Conservation (phyloP, 2,113 vertebrate genomes). For the Platichthys flesus region DNA sequence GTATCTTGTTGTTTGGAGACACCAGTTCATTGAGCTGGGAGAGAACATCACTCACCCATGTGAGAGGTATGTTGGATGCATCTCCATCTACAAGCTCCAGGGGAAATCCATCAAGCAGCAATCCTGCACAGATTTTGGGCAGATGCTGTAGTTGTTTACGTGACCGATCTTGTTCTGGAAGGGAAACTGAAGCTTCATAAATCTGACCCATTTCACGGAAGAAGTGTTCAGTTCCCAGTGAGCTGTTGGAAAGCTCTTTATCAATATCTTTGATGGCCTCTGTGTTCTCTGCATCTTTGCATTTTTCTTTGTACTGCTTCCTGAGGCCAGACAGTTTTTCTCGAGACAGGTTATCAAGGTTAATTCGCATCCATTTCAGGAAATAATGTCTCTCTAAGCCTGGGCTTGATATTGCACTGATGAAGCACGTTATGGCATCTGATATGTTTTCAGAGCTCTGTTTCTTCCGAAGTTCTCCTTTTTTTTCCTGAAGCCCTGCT, state of each 20-base stretch:
- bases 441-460: slow-evolving; percentile 55
- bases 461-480: slow-evolving; percentile 23
- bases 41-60: slow-evolving; percentile 84
- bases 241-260: slow-evolving; percentile 71
- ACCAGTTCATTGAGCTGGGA: slow-evolving; percentile 64
- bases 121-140: slow-evolving; percentile 70
- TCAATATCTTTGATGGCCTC: slow-evolving; percentile 69
- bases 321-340: slow-evolving; percentile 45
- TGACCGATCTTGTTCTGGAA: slow-evolving; percentile 6
- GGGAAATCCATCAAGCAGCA: slow-evolving; percentile 83
- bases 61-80: slow-evolving; percentile 82
- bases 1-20: slow-evolving; percentile 70
- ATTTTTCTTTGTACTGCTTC: slow-evolving; percentile 64
- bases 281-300: slow-evolving; percentile 50
- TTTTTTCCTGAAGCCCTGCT: slow-evolving; percentile 51
- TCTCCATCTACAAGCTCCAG: slow-evolving; percentile 86
- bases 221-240: slow-evolving; percentile 85
- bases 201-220: slow-evolving; percentile 86
- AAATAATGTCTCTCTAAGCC: slow-evolving; percentile 67
- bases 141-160: slow-evolving; percentile 61
- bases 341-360: slow-evolving; percentile 66
- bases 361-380: slow-evolving; percentile 77
- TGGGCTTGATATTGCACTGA: slow-evolving; percentile 49
- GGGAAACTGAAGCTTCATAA: slow-evolving; percentile 79
- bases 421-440: slow-evolving; percentile 65